Evolutionary conservation across 2,113 vertebrate species (phyloP).

Genomic region (Peucedramus taeniatus): DNA sequence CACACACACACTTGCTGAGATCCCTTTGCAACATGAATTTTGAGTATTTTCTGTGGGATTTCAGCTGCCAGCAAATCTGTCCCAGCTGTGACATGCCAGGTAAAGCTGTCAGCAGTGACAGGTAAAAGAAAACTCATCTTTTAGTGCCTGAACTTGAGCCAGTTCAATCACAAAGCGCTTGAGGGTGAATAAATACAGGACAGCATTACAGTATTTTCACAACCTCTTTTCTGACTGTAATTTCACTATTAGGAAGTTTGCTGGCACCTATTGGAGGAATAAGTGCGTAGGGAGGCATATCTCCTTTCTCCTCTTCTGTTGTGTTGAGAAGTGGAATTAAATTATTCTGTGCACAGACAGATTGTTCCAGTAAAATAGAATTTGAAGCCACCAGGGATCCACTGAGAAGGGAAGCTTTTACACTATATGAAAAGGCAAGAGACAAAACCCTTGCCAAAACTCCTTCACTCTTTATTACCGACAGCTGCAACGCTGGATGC

Average conservation of each 20-base stretch:
- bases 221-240: conserved; percentile 11
- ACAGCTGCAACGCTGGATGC: conserved; percentile 62
- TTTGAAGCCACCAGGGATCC: conserved; percentile 63
- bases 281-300: background rate
- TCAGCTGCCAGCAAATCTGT: background rate
- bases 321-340: conserved; percentile 59
- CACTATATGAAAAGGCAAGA: conserved; percentile 60
- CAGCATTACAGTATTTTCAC: background rate
- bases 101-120: background rate
- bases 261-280: background rate
- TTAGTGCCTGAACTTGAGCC: background rate
- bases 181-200: conserved; percentile 13
- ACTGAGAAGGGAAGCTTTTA: conserved; percentile 63
- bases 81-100: background rate
- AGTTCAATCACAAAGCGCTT: background rate
- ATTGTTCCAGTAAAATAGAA: conserved; percentile 73
- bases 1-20: background rate
- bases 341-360: conserved; percentile 71
- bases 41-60: background rate
- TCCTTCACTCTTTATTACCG: conserved; percentile 36
- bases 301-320: conserved; percentile 1
- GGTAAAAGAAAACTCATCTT: background rate
- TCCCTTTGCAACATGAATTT: background rate
- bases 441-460: conserved; percentile 33
- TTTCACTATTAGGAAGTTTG: conserved; percentile 18